Percentiles rank a stretch among this genome's conserved stretches.
Evolutionary conservation across 2,113 vertebrate species (phyloP).

Genomic region (Anarhynchus alexandrinus): DNA sequence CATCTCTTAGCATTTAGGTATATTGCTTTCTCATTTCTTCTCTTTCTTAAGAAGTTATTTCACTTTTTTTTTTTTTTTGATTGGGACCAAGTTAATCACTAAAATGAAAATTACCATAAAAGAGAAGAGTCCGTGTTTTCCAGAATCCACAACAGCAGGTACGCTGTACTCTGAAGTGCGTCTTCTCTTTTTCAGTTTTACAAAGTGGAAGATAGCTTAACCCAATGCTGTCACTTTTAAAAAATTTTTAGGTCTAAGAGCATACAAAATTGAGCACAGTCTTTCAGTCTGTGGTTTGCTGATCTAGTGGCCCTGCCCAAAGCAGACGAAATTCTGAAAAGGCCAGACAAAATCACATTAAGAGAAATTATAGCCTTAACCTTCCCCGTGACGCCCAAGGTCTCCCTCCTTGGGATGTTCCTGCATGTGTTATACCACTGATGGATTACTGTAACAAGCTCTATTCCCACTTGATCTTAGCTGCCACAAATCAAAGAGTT

Average conservation of each 20-base stretch:
- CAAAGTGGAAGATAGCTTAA: not conserved
- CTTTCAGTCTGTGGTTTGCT: conserved; percentile 56
- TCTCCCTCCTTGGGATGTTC: conserved; percentile 50
- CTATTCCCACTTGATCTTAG: conserved; percentile 40
- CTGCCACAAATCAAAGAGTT: conserved; percentile 54
- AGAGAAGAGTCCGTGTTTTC: not conserved
- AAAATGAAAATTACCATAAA: not conserved
- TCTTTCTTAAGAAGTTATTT: not conserved
- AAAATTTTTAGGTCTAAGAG: not conserved
- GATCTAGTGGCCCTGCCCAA: conserved; percentile 33
- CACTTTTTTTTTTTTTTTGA: not conserved
- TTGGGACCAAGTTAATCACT: not conserved
- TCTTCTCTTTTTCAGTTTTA: not conserved
- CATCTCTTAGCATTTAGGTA: not conserved
- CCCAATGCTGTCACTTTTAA: not conserved
- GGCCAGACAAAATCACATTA: conserved; percentile 60
- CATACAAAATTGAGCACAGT: not conserved
- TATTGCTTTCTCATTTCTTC: not conserved
- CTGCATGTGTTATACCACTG: conserved; percentile 33
- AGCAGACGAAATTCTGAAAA: not conserved
- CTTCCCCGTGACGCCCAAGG: conserved; percentile 12
- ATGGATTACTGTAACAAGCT: conserved; percentile 46
- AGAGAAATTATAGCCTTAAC: conserved; percentile 56
- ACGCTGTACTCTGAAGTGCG: not conserved
- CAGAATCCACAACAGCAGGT: not conserved